Conservation (phyloP, 2,797 vertebrate species). For the Cyprinodon diabolis region DNA sequence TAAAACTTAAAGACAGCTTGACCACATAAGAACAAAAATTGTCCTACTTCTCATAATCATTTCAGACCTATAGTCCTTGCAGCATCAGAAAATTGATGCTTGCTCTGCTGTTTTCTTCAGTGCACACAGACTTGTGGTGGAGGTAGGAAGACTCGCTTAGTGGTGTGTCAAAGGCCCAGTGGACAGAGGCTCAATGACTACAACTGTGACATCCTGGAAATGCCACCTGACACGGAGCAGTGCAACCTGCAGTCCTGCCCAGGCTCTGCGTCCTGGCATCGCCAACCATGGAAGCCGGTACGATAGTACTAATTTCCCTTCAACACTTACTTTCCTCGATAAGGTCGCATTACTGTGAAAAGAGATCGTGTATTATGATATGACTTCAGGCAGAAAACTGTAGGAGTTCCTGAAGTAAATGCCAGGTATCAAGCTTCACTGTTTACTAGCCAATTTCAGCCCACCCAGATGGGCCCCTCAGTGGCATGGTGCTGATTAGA, state of each 20-base stretch:
- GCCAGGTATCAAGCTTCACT: slow-evolving; percentile 38
- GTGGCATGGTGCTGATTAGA: slow-evolving; percentile 79
- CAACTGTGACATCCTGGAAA: slow-evolving; percentile 91
- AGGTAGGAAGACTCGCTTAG: slow-evolving; percentile 89
- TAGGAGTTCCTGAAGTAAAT: slow-evolving; percentile 35
- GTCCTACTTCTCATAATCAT: background rate
- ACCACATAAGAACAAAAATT: no score
- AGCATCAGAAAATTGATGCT: background rate
- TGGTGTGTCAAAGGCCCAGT: slow-evolving; percentile 90
- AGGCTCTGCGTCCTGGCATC: slow-evolving; percentile 90
- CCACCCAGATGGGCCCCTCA: slow-evolving; percentile 60
- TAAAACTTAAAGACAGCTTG: no score
- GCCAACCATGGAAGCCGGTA: slow-evolving; percentile 95
- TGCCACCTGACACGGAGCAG: slow-evolving; percentile 86
- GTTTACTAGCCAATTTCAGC: slow-evolving; percentile 43
- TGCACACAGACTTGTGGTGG: slow-evolving; percentile 92
- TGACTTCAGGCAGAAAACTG: slow-evolving; percentile 46
- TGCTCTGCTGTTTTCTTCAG: slow-evolving; percentile 68
- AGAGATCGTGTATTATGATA: slow-evolving; percentile 62
- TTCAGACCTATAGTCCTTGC: background rate
- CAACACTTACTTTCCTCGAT: slow-evolving; percentile 45
- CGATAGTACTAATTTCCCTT: slow-evolving; percentile 81
- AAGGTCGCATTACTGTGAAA: slow-evolving; percentile 64
- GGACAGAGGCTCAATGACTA: slow-evolving; percentile 89
- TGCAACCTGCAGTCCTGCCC: slow-evolving; percentile 91